phyloP scores from a whole-genome alignment of 2,888 invertebrate genomes.

The Cataglyphis albicans region DNA sequence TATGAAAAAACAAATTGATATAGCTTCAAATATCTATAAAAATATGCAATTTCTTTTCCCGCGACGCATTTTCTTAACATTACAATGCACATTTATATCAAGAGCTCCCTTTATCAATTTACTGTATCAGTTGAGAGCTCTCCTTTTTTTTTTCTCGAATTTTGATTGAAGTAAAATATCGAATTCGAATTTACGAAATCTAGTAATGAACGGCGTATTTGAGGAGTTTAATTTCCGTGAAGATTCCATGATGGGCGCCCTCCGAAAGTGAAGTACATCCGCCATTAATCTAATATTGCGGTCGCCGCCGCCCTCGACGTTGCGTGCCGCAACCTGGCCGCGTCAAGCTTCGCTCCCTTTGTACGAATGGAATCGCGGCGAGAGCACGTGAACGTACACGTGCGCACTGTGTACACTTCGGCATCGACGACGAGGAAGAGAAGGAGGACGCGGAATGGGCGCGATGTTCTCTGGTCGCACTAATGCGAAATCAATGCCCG shows the following conservation, averaged over 20 bases:
- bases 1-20: background rate
- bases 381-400: conserved; percentile 49
- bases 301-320: conserved; percentile 78
- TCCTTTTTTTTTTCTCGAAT: background rate
- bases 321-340: conserved; percentile 76
- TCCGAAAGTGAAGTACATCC: conserved; percentile 76
- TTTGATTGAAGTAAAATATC: conserved; percentile 31
- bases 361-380: conserved; percentile 61
- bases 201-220: conserved; percentile 10
- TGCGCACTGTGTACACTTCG: conserved; percentile 23
- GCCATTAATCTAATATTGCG: conserved; percentile 83
- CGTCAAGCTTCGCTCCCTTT: conserved; percentile 66
- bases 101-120: conserved; percentile 23
- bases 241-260: conserved; percentile 58
- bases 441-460: conserved; percentile 52
- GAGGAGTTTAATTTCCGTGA: conserved; percentile 66
- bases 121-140: background rate
- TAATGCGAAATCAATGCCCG: conserved; percentile 81
- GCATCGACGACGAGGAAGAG: background rate
- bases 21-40: background rate
- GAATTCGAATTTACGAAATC: conserved; percentile 43
- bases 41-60: background rate
- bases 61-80: background rate
- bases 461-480: conserved; percentile 57
- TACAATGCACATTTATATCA: conserved; percentile 22